Evolutionary conservation across 2,888 invertebrate species (phyloP).

Genomic region (Capitulum mitella): DNA sequence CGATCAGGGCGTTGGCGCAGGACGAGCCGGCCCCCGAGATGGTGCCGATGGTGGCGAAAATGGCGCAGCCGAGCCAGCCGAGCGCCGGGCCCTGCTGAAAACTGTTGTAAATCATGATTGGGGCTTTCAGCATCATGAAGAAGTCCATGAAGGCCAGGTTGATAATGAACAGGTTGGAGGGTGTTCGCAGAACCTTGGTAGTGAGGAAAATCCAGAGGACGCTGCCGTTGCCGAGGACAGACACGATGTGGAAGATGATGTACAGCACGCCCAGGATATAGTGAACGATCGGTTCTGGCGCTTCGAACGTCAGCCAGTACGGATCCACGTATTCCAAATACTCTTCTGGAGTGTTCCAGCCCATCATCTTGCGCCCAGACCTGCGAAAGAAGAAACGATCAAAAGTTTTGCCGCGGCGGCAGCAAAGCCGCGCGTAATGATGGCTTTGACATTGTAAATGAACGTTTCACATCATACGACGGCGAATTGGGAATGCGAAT

Average conservation of each 20-base stretch:
- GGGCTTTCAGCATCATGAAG: slow-evolving; percentile 77
- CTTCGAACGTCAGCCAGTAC: slow-evolving; percentile 60
- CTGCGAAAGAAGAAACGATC: neutral
- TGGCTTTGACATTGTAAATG: too few species aligned
- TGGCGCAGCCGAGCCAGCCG: slow-evolving; percentile 66
- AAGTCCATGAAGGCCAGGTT: slow-evolving; percentile 77
- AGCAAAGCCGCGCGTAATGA: too few species aligned
- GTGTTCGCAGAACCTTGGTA: slow-evolving; percentile 60
- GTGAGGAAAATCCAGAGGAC: slow-evolving; percentile 66
- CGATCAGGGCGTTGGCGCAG: slow-evolving; percentile 75
- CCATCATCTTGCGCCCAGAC: slow-evolving; percentile 48
- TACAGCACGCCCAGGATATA: slow-evolving; percentile 58
- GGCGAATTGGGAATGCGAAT: too few species aligned
- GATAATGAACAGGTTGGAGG: slow-evolving; percentile 75
- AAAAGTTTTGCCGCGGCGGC: too few species aligned
- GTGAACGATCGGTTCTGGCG: slow-evolving; percentile 60
- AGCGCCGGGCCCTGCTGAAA: slow-evolving; percentile 66
- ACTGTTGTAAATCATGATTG: slow-evolving; percentile 77
- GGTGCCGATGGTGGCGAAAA: slow-evolving; percentile 66
- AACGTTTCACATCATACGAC: too few species aligned
- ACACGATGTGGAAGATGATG: slow-evolving; percentile 54
- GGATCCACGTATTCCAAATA: slow-evolving; percentile 55
- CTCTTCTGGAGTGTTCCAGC: slow-evolving; percentile 62
- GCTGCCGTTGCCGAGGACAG: slow-evolving; percentile 60
- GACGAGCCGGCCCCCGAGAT: slow-evolving; percentile 70